These are phyloP conservation scores for Liasis olivaceus DNA, from an alignment of 2,797 vertebrate species.

Conservation along the genomic window DNA sequence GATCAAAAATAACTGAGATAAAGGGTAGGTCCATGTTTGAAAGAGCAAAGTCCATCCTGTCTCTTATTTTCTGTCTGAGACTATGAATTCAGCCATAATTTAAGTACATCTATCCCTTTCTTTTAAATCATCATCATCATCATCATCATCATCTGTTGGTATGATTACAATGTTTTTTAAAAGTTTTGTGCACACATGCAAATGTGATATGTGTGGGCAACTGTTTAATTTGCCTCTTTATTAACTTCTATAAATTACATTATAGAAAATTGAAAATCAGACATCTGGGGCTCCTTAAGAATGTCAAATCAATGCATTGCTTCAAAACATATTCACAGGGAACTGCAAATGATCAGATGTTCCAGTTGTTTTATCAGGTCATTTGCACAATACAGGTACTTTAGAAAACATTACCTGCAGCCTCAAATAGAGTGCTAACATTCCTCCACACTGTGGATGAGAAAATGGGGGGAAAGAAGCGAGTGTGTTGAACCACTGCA, in stretches of 20 bases:
- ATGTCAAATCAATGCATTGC: constrained; percentile 77
- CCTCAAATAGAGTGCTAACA: constrained; percentile 57
- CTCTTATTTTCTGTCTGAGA: not conserved
- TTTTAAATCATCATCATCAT: not conserved
- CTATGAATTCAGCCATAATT: not conserved
- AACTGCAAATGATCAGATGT: constrained; percentile 62
- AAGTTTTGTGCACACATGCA: constrained; percentile 78
- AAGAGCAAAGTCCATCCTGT: not conserved
- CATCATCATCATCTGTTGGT: constrained; percentile 59
- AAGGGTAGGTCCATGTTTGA: not conserved
- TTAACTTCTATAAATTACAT: constrained; percentile 80
- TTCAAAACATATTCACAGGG: constrained; percentile 78
- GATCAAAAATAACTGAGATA: not conserved
- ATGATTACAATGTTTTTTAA: constrained; percentile 75
- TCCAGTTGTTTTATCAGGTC: constrained; percentile 60
- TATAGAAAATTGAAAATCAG: constrained; percentile 70
- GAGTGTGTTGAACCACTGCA: constrained; percentile 49
- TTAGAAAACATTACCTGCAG: constrained; percentile 54
- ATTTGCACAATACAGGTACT: constrained; percentile 60
- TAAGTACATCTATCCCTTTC: not conserved
- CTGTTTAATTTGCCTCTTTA: constrained; percentile 78
- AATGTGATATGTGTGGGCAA: constrained; percentile 76
- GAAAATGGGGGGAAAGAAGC: not conserved
- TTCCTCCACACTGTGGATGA: constrained; percentile 20
- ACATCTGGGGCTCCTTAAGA: constrained; percentile 78